Percentiles rank a stretch among this genome's conserved stretches.
phyloP scores from a whole-genome alignment of 2,888 invertebrate genomes.

The Leucozona laternaria region DNA sequence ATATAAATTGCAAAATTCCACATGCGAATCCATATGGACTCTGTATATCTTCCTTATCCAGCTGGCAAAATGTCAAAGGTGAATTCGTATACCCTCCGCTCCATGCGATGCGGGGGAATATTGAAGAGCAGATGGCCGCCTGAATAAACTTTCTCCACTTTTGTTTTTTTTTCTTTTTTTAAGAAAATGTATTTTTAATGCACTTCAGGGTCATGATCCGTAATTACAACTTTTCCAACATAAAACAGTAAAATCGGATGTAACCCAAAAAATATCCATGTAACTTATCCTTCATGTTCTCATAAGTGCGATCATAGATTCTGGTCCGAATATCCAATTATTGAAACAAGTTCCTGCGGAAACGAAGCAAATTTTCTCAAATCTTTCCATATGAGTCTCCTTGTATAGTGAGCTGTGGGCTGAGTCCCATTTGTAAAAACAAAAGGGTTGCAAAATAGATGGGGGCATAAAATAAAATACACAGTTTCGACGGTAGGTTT shows the following conservation, averaged over 20 bases:
- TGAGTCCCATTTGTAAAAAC: background rate
- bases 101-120: background rate
- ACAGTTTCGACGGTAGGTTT: conserved; percentile 28
- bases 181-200: conserved; percentile 42
- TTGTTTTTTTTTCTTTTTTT: background rate
- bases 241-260: conserved; percentile 24
- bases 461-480: background rate
- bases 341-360: conserved; percentile 64
- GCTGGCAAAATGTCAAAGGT: conserved; percentile 38
- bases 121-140: conserved; percentile 36
- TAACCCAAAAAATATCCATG: background rate
- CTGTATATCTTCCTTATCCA: conserved; percentile 20
- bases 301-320: conserved; percentile 6
- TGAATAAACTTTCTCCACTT: conserved; percentile 11
- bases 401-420: background rate
- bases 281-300: background rate
- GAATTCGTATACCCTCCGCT: background rate
- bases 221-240: conserved; percentile 60
- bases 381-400: conserved; percentile 19
- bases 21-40: conserved; percentile 10
- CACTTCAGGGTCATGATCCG: conserved; percentile 67
- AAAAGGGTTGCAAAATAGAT: conserved; percentile 5
- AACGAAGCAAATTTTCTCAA: conserved; percentile 64
- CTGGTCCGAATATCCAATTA: conserved; percentile 64
- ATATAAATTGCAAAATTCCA: background rate